A percentile compares a stretch with the other conserved stretches of the same genome.
Conservation (phyloP, 2,113 vertebrate genomes). For the Tychaedon coryphoeus region DNA sequence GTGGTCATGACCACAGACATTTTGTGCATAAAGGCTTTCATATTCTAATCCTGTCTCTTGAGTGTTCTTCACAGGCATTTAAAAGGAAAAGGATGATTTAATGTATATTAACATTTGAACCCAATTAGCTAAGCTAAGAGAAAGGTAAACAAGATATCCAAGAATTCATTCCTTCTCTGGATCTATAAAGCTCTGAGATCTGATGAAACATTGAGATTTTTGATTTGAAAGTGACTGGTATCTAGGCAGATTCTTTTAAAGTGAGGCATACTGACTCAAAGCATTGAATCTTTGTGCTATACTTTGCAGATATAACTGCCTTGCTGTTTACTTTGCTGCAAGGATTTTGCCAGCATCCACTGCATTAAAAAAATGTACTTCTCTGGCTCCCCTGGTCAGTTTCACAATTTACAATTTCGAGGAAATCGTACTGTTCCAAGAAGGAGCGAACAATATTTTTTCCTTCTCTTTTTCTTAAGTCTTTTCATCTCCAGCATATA, state of each 20-base stretch:
- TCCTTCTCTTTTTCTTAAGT: too few relatives aligned
- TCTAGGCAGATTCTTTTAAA: not conserved
- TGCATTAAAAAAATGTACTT: not conserved
- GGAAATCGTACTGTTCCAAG: not conserved
- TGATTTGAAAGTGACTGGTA: not conserved
- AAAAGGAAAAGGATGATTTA: not conserved
- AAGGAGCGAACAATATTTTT: not conserved
- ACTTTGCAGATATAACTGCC: not conserved
- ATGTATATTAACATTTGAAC: slow-evolving; percentile 10
- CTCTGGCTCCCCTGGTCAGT: not conserved
- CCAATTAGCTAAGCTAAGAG: slow-evolving; percentile 1
- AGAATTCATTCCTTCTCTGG: not conserved
- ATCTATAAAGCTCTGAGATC: not conserved
- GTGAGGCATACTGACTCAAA: not conserved
- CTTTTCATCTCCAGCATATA: not conserved
- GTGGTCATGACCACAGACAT: not conserved
- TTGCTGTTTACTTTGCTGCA: not conserved
- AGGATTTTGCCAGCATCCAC: not conserved
- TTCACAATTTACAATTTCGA: not conserved
- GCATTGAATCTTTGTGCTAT: not conserved
- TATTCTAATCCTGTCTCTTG: not conserved
- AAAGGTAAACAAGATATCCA: not conserved
- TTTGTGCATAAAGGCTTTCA: slow-evolving; percentile 6
- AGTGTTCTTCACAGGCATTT: not conserved
- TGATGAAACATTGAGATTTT: not conserved